phyloP scores from a whole-genome alignment of 2,888 invertebrate species.

The Polyommatus iphigenia region DNA sequence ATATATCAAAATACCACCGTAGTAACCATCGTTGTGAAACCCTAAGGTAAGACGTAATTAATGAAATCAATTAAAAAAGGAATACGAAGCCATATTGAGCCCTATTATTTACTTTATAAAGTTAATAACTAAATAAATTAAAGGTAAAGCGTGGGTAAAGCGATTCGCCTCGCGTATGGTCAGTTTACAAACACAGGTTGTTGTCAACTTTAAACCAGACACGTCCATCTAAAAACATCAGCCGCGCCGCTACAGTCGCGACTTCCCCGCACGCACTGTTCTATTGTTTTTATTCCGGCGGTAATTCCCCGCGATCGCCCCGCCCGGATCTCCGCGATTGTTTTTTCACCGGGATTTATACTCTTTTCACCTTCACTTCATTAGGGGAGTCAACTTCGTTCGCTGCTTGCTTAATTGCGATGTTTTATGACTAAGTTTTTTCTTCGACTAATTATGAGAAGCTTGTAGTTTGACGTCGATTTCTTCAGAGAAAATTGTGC shows the following conservation, averaged over 20 bases:
- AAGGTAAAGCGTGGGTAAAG: no score
- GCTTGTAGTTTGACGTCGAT: background rate
- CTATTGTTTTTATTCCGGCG: background rate
- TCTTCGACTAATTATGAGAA: conserved; percentile 3
- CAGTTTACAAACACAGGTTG: background rate
- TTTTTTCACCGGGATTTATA: background rate
- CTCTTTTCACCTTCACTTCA: conserved; percentile 10
- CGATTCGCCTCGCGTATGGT: no score
- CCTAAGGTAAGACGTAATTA: background rate
- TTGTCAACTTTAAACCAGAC: background rate
- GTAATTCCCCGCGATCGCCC: background rate
- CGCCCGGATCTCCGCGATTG: background rate
- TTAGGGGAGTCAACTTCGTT: background rate
- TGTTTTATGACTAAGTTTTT: conserved; percentile 10
- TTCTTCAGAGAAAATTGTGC: background rate
- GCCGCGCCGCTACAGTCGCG: background rate
- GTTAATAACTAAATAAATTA: no score
- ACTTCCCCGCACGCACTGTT: background rate
- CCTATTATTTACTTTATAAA: background rate
- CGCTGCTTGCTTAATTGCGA: background rate
- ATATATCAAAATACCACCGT: background rate
- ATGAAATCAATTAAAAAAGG: background rate
- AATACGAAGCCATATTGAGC: background rate
- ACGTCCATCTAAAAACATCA: background rate
- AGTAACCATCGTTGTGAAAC: background rate